These are phyloP conservation scores for Drosophila testacea DNA, from an alignment of 2,888 invertebrate species.

Conservation along the genomic window DNA sequence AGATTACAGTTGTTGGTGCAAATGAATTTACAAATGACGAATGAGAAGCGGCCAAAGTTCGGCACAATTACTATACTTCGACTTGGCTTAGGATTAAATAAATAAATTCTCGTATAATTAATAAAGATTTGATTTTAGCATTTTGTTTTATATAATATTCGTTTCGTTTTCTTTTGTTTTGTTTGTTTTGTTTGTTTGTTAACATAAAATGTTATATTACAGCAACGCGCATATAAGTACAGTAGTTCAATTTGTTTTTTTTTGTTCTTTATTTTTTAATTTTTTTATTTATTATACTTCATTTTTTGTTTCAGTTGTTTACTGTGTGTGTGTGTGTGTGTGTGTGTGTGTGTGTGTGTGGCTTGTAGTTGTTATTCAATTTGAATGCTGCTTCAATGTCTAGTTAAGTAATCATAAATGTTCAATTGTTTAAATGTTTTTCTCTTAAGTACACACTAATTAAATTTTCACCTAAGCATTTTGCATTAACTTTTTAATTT, in stretches of 20 bases:
- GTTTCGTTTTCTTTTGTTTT: slow-evolving; percentile 7
- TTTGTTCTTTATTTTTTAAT: slow-evolving; percentile 27
- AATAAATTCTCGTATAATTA: slow-evolving; percentile 58
- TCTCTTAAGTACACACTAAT: slow-evolving; percentile 79
- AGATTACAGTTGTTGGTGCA: slow-evolving; percentile 45
- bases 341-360: slow-evolving; percentile 30
- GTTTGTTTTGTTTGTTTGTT: slow-evolving; percentile 29
- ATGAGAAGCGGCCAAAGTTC: slow-evolving; percentile 49
- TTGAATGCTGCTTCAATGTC: slow-evolving; percentile 60
- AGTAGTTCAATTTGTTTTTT: slow-evolving; percentile 60
- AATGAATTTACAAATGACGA: slow-evolving; percentile 80
- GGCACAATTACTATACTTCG: not conserved
- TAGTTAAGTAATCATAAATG: slow-evolving; percentile 71
- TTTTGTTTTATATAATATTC: slow-evolving; percentile 39
- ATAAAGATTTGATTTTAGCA: slow-evolving; percentile 35
- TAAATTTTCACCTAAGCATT: slow-evolving; percentile 80
- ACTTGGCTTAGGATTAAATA: slow-evolving; percentile 55
- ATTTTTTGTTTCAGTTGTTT: slow-evolving; percentile 17
- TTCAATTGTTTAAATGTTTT: slow-evolving; percentile 67
- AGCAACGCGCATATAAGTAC: slow-evolving; percentile 78
- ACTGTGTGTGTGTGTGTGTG: slow-evolving; percentile 23
- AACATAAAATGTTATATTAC: slow-evolving; percentile 75
- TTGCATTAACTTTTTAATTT: slow-evolving; percentile 70
- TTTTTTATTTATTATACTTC: slow-evolving; percentile 23
- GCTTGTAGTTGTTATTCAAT: slow-evolving; percentile 46